These are phyloP conservation scores for Hormaphis cornu DNA, from an alignment of 1,140 invertebrate genomes.

Conservation along the genomic window DNA sequence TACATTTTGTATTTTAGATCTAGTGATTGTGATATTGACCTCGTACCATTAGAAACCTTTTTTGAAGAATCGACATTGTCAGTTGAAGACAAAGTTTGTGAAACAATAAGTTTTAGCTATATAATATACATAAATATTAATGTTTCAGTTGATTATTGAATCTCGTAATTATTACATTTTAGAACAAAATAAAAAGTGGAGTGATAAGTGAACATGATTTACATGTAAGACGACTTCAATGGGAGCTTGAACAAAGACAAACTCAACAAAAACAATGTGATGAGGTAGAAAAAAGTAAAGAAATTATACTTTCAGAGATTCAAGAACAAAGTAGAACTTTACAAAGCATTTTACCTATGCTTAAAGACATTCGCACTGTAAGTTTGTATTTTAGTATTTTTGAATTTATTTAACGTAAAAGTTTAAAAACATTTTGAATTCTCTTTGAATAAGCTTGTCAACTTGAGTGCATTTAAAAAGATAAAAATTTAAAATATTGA, in stretches of 20 bases:
- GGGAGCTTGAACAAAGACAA: conserved; percentile 22
- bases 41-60: conserved; percentile 13
- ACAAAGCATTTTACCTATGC: conserved; percentile 26
- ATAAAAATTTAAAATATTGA: too few species aligned
- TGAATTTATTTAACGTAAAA: neutral
- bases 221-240: conserved; percentile 19
- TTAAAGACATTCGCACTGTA: conserved; percentile 18
- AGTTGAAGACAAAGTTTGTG: neutral
- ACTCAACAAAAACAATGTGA: conserved; percentile 30
- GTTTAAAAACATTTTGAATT: too few species aligned
- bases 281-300: conserved; percentile 27
- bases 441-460: too few species aligned
- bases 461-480: too few species aligned
- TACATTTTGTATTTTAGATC: conserved; percentile 7
- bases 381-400: neutral
- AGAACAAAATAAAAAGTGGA: conserved; percentile 8
- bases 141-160: neutral
- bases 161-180: neutral
- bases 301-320: conserved; percentile 25
- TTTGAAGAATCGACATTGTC: neutral
- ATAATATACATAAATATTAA: neutral
- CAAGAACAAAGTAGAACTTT: conserved; percentile 24
- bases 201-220: conserved; percentile 11
- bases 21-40: conserved; percentile 20
- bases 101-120: too few species aligned